A percentile compares a stretch with the other conserved stretches of the same genome.
phyloP scores from a whole-genome alignment of 2,797 vertebrate species.

The Urophycis tenuis region DNA sequence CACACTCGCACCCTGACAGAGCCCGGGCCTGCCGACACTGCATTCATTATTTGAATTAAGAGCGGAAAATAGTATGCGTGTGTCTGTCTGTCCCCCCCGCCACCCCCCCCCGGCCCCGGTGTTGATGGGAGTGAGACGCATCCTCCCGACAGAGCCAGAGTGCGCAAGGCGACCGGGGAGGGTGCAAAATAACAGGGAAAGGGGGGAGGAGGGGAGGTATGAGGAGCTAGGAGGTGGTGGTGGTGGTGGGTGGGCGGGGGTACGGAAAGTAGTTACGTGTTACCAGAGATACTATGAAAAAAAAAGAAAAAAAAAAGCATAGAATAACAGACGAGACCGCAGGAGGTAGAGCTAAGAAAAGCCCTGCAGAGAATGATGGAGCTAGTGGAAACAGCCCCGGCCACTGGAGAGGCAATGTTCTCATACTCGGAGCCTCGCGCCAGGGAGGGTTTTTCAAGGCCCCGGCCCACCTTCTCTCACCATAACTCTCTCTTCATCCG shows the following conservation, averaged over 20 bases:
- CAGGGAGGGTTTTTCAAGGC: conserved; percentile 17
- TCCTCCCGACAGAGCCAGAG: too few species aligned
- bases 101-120: too few species aligned
- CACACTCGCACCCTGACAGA: conserved; percentile 18
- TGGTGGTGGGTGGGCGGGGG: neutral
- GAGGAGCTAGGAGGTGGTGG: conserved; percentile 9
- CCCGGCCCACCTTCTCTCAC: conserved; percentile 34
- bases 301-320: conserved; percentile 6
- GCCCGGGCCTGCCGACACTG: conserved; percentile 17
- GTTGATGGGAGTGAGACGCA: neutral
- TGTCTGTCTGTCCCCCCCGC: conserved; percentile 16
- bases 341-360: neutral
- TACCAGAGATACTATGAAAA: conserved; percentile 13
- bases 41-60: conserved; percentile 16
- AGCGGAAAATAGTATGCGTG: conserved; percentile 8
- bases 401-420: conserved; percentile 16
- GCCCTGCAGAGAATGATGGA: conserved; percentile 23
- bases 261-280: too few species aligned
- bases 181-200: neutral
- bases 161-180: too few species aligned
- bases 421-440: conserved; percentile 17
- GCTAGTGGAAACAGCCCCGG: conserved; percentile 22
- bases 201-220: neutral
- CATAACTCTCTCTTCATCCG: conserved; percentile 11
- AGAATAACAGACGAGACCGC: neutral